These are phyloP conservation scores for Illadopsis cleaveri DNA, from an alignment of 2,113 vertebrate genomes.

Conservation along the genomic window DNA sequence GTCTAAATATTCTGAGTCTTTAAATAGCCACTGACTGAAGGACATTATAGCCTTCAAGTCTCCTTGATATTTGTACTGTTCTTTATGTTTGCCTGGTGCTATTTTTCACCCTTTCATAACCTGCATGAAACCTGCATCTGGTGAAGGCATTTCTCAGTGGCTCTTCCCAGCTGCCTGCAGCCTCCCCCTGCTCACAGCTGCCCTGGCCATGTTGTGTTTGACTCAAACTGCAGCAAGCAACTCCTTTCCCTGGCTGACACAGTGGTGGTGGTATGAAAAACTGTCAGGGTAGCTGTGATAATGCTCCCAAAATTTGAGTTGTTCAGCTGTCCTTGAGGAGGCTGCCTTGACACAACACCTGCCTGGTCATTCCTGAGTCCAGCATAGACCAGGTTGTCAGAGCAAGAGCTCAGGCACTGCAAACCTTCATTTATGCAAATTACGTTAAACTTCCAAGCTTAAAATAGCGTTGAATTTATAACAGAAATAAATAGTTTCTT, in stretches of 20 bases:
- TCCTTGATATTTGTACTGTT: background rate
- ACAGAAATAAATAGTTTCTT: background rate
- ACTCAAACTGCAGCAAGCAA: background rate
- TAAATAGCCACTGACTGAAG: background rate
- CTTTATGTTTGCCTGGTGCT: background rate
- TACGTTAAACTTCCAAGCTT: background rate
- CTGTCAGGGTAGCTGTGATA: background rate
- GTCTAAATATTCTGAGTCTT: background rate
- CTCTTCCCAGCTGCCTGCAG: background rate
- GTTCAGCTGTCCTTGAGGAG: background rate
- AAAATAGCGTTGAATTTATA: background rate
- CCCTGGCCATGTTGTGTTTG: background rate
- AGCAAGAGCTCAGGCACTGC: background rate
- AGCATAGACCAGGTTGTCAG: fast-evolving
- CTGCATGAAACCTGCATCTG: background rate
- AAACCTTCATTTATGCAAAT: background rate
- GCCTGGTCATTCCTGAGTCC: background rate
- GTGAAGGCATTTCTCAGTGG: background rate
- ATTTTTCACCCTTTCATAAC: background rate
- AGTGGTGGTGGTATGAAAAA: background rate
- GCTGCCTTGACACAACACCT: background rate
- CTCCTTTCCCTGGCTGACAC: background rate
- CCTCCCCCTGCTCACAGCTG: background rate
- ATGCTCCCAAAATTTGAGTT: background rate
- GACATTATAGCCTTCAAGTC: background rate